Base-by-base conservation (phyloP, 2,797 vertebrate genomes). In the Anguilla obscura region DNA sequence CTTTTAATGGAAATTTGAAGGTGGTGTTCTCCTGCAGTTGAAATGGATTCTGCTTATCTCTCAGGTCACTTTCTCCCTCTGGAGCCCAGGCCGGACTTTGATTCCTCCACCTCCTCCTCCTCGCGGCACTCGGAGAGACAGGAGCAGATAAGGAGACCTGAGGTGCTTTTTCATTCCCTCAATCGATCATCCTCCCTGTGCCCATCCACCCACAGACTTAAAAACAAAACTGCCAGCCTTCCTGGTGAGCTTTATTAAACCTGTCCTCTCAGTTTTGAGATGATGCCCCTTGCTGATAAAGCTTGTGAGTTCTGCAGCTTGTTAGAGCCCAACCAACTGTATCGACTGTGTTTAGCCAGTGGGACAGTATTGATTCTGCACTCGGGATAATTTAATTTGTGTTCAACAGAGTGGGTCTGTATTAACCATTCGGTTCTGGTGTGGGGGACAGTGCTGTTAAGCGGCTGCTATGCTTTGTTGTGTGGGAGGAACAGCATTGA, bases 21-120 rank as follows among this genome's bases (percentile, higher is more conserved):
- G 71, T 30, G 76, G 33, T 80, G 40, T 82, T 50, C 79, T 21
- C 21, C 24, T 50, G 45, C 40, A n/a, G 45, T 12, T n/a, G 21
- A 50, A 48, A 63, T 80, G 16, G 16, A 33, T 50, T n/a, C 2
- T 86, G 52, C 48, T 60, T 63, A 50, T 30, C 58, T 52, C 36
- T 48, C 85, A 92, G 92, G 84, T 71, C 27, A 48, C 30, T 92
- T 92, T 88, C 87, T 87, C 48, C 86, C 95, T 80, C 91, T 97
- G 90, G 93, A 96, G 69, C 93, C 95, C 21, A 93, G 88, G 69
- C 87, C 91, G 83, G 95, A 96, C 88, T 92, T 91, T 0, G 92
- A 93, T 87, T 40, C 90, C 4, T 94, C 93, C 0, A 93, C 93
- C 0, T 88, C 87, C 24, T 92, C 90, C 0, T 92, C 90, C 88